Percentiles rank a stretch among this genome's conserved stretches.
phyloP scores from a whole-genome alignment of 2,113 vertebrate genomes.

The Hemicordylus capensis region DNA sequence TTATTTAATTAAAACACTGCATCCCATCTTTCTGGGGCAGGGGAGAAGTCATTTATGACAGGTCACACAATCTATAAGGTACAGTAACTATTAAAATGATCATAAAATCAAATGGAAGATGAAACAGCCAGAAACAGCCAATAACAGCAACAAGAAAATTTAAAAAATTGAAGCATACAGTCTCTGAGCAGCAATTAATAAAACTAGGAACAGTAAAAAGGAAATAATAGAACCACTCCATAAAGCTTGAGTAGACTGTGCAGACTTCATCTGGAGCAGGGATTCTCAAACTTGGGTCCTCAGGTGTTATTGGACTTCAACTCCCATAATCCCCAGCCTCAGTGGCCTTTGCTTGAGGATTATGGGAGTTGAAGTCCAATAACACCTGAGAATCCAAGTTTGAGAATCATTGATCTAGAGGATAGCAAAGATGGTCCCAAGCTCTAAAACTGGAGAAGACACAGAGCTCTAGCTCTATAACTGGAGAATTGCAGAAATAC shows the following conservation, averaged over 20 bases:
- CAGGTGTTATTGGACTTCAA: too few relatives aligned
- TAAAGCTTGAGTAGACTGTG: not conserved
- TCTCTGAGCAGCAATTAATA: not conserved
- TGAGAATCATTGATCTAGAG: too few relatives aligned
- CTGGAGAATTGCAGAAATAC: too few relatives aligned
- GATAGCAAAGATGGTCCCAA: not conserved
- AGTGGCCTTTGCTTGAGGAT: too few relatives aligned
- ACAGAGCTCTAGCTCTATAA: too few relatives aligned
- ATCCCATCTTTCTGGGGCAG: not conserved
- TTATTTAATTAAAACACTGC: not conserved
- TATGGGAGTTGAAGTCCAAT: too few relatives aligned
- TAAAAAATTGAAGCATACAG: not conserved
- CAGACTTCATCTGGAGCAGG: not conserved
- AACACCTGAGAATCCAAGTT: too few relatives aligned
- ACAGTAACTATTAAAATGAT: not conserved
- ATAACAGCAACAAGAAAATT: not conserved
- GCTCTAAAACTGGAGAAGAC: too few relatives aligned
- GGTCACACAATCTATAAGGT: not conserved
- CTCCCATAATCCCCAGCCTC: too few relatives aligned
- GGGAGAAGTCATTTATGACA: not conserved
- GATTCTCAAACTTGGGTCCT: too few relatives aligned
- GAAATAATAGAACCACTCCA: too few relatives aligned
- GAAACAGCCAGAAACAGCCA: not conserved
- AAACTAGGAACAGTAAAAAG: not conserved
- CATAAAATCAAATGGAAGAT: not conserved